Evolutionary conservation across 1,140 invertebrate species (phyloP).

Genomic region (Goniozus legneri): DNA sequence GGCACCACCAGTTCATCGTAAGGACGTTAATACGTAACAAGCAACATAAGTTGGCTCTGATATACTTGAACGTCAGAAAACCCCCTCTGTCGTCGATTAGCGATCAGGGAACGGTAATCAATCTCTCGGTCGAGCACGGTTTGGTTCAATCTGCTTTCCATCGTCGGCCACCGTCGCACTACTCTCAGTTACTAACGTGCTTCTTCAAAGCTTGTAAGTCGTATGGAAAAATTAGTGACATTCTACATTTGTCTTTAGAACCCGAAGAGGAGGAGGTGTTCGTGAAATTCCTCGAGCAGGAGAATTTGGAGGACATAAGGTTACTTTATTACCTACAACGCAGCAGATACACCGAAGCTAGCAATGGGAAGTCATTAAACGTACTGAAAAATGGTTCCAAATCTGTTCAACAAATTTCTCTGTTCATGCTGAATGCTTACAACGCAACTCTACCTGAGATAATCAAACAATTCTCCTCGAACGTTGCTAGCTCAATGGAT

Average conservation of each 20-base stretch:
- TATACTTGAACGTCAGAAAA: constrained; percentile 54
- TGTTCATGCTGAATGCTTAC: constrained; percentile 38
- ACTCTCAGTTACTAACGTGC: constrained; percentile 34
- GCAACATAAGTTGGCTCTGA: constrained; percentile 55
- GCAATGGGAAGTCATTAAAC: constrained; percentile 37
- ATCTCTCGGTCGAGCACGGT: constrained; percentile 59
- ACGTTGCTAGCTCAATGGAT: constrained; percentile 8
- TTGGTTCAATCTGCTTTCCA: constrained; percentile 60
- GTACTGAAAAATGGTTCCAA: neutral
- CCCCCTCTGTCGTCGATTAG: constrained; percentile 54
- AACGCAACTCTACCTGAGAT: constrained; percentile 43
- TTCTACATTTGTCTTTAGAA: constrained; percentile 57
- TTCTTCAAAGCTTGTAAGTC: constrained; percentile 49
- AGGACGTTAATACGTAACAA: constrained; percentile 57
- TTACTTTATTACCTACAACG: constrained; percentile 47
- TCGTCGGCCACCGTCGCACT: constrained; percentile 49
- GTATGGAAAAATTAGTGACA: constrained; percentile 53
- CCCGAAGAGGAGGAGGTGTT: constrained; percentile 57
- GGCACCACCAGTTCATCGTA: constrained; percentile 60
- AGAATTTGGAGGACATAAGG: constrained; percentile 40
- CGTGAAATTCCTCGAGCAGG: constrained; percentile 51
- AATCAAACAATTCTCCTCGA: constrained; percentile 31
- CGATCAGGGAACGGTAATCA: constrained; percentile 51
- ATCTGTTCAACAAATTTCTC: constrained; percentile 9
- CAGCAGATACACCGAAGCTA: constrained; percentile 49